Evolutionary conservation across 1,140 invertebrate species (phyloP).

Genomic region (Tetragonula clypearis): DNA sequence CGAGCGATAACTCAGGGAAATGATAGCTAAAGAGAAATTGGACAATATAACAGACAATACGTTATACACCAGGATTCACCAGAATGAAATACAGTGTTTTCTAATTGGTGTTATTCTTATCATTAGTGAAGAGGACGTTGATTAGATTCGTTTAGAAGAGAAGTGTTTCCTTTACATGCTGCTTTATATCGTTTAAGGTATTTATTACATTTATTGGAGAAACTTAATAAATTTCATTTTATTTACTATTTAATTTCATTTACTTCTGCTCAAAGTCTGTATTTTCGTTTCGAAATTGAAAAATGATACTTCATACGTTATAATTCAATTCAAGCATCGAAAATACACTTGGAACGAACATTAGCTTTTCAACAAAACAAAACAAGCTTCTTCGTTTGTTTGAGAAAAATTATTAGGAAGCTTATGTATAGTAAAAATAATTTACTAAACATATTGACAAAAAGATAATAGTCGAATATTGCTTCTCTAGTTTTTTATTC

Average conservation of each 20-base stretch:
- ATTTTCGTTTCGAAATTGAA: too few species aligned
- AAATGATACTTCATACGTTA: too few species aligned
- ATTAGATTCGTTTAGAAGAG: background rate
- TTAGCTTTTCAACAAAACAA: too few species aligned
- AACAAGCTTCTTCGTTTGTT: too few species aligned
- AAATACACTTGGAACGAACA: too few species aligned
- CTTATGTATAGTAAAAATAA: background rate
- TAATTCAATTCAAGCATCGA: too few species aligned
- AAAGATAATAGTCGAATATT: background rate
- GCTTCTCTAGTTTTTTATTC: background rate
- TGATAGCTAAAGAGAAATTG: conserved; percentile 8
- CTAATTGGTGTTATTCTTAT: background rate
- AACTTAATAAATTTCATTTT: too few species aligned
- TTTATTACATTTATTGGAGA: background rate
- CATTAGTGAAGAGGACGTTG: background rate
- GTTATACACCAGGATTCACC: background rate
- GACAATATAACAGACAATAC: background rate
- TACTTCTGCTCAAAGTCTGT: too few species aligned
- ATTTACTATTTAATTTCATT: too few species aligned
- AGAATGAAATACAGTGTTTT: background rate
- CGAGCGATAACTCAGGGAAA: background rate
- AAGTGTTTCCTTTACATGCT: background rate
- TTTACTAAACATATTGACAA: background rate
- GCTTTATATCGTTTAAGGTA: background rate
- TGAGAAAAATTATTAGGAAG: background rate